These are phyloP conservation scores for Mus spretus DNA, from an alignment of 2,797 vertebrate genomes.

Conservation along the genomic window DNA sequence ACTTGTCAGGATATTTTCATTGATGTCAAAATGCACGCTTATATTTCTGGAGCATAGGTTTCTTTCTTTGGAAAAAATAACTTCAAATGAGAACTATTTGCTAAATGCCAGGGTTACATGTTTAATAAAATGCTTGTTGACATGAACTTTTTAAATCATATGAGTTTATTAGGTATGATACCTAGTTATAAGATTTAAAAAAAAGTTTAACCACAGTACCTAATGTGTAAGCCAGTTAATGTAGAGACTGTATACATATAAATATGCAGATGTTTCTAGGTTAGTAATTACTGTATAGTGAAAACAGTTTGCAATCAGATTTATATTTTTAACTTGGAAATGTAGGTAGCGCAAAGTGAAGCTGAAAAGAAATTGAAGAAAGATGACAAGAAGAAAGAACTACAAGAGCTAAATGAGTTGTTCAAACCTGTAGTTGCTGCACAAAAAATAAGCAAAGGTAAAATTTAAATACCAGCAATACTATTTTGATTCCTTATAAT, in stretches of 20 bases:
- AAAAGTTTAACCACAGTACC: slow-evolving; percentile 45
- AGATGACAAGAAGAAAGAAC: slow-evolving; percentile 97
- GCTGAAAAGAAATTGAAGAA: slow-evolving; percentile 95
- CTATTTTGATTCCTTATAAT: slow-evolving; percentile 46
- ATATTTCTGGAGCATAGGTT: slow-evolving; percentile 45
- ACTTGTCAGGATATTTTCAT: slow-evolving; percentile 30
- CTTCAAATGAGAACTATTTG: slow-evolving; percentile 59
- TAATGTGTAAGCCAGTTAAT: background rate
- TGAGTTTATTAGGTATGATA: slow-evolving; percentile 42
- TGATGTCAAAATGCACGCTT: slow-evolving; percentile 21
- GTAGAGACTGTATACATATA: background rate
- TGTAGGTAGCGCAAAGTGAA: slow-evolving; percentile 90
- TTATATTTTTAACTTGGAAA: slow-evolving; percentile 68
- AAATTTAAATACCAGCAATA: slow-evolving; percentile 38
- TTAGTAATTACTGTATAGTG: background rate
- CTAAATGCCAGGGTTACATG: slow-evolving; percentile 62
- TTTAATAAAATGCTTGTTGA: slow-evolving; percentile 70
- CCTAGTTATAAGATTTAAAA: background rate
- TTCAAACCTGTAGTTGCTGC: slow-evolving; percentile 97
- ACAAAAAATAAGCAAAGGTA: slow-evolving; percentile 99
- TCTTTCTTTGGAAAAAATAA: slow-evolving; percentile 57
- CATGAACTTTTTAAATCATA: slow-evolving; percentile 45
- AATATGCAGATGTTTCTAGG: background rate
- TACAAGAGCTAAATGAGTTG: slow-evolving; percentile 97
- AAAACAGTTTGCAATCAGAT: slow-evolving; percentile 45